Conservation (phyloP, 2,113 vertebrate species). For the Sitta europaea region DNA sequence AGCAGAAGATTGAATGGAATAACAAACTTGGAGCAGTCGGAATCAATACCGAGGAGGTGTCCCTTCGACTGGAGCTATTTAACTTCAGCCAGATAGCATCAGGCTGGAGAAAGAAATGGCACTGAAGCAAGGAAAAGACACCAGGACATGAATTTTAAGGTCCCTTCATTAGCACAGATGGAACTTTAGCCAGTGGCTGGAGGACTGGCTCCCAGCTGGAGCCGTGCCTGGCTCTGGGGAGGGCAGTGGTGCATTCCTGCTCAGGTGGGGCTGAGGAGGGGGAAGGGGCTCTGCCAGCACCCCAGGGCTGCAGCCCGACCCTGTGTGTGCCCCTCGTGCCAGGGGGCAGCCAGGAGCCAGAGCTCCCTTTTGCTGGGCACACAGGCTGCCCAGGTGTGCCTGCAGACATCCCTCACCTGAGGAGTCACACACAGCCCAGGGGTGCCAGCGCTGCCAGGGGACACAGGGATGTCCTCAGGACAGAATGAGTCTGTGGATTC, state of each 20-base stretch:
- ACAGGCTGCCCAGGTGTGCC: background rate
- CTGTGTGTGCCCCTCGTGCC: background rate
- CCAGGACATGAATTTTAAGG: background rate
- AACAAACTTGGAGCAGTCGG: slow-evolving; percentile 13
- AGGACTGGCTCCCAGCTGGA: background rate
- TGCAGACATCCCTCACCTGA: background rate
- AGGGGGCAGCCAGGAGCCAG: background rate
- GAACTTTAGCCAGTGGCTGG: background rate
- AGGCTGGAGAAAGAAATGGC: background rate
- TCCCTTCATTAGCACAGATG: background rate
- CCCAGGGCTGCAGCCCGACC: background rate
- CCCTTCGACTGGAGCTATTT: slow-evolving; percentile 4
- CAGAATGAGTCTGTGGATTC: no score
- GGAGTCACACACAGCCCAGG: background rate
- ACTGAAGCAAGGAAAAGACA: background rate
- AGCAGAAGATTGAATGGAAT: slow-evolving; percentile 28
- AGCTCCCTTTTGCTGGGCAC: background rate
- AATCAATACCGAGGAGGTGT: slow-evolving; percentile 26
- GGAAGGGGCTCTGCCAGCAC: background rate
- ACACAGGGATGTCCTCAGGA: background rate
- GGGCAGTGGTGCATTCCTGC: background rate
- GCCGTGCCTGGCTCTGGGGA: background rate
- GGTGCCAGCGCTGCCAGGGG: background rate
- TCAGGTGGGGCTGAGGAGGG: background rate
- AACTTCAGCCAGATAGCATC: slow-evolving; percentile 36